phyloP scores from a whole-genome alignment of 2,113 vertebrate species.

The Aleadryas rufinucha region DNA sequence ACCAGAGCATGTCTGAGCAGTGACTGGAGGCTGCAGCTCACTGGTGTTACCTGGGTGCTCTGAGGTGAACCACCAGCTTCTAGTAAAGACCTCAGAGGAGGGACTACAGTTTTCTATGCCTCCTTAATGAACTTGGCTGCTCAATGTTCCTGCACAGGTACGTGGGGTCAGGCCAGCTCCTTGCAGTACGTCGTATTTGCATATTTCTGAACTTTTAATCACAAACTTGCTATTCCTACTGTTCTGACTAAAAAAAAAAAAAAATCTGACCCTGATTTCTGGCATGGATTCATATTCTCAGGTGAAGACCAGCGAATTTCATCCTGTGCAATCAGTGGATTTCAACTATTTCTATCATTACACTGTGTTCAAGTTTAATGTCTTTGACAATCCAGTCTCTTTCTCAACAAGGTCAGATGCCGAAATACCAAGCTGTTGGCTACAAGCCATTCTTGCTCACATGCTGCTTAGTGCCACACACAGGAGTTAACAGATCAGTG shows the following conservation, averaged over 20 bases:
- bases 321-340: neutral
- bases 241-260: neutral
- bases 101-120: neutral
- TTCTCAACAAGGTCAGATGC: neutral
- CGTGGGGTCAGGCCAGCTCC: neutral
- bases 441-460: neutral
- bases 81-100: neutral
- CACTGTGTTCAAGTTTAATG: neutral
- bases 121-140: neutral
- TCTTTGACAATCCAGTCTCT: neutral
- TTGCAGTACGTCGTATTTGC: fast-evolving
- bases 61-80: neutral
- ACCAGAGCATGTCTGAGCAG: neutral
- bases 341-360: neutral
- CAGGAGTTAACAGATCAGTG: neutral
- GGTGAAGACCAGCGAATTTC: neutral
- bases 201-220: neutral
- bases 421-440: neutral
- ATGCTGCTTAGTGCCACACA: neutral
- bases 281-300: neutral
- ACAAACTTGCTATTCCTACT: neutral
- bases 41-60: neutral
- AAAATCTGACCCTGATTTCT: neutral
- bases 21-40: neutral
- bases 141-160: neutral